Evolutionary conservation across 92 coral and sea anemone species (phyloP), one percentile per base, ranked within the genome.

Genomic region (Galaxea fascicularis): DNA sequence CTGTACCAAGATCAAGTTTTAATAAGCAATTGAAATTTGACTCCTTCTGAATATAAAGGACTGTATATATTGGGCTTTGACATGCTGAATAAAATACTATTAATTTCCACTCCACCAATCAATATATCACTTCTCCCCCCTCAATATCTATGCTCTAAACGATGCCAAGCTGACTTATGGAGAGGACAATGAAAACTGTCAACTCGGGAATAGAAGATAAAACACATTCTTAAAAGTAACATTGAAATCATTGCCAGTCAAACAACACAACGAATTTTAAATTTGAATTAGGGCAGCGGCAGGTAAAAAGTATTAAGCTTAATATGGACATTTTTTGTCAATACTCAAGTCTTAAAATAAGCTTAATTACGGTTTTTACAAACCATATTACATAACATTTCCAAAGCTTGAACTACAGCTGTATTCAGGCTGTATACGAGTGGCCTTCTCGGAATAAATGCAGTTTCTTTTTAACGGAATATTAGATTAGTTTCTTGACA

Each of bases 361-460:
- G 9, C 7, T 46, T 13, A 46, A 8, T 49, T 11, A 10, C 17
- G 17, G 13, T 49, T 9, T 49, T 10, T 15, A 49, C 56, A 49
- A 15, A 15, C 56, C 17, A 49, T 53, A 69, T 69, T 44, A 41
- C 74, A 69, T 69, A 73, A 73, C 59, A 72, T 17, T 35, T 35
- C 41, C 46, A 14, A 45, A 46, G 51, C 51, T 46, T 46, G 12
- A 46, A 46, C 7, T 7, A 46, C 12, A 46, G n/a, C n/a, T n/a
- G n/a, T n/a, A n/a, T n/a, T 35, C 41, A 35, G 6, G 41, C 41
- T 35, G 41, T 35, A 35, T 6, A 35, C 41, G 41, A 35, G 41
- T 49, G 56, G 51, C 12, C 12, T 49, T 49, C 11, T 49, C 1
- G 13, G 56, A 49, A 15, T 10, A 11, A 49, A 10, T 10, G 13